Evolutionary conservation across 1,140 invertebrate genomes (phyloP).

Genomic region (Penaeus chinensis): DNA sequence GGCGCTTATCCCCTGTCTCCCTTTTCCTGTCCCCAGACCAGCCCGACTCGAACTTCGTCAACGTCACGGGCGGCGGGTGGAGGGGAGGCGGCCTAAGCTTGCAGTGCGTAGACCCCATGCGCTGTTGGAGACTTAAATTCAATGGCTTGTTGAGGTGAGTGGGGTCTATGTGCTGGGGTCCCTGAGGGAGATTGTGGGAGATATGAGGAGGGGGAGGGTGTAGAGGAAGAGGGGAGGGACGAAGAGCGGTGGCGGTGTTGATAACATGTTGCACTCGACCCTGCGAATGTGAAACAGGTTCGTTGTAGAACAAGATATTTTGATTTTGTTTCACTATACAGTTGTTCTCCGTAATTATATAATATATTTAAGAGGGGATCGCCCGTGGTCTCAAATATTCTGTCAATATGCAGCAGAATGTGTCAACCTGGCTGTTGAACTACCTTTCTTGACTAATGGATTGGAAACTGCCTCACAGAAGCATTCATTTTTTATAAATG

Average conservation of each 20-base stretch:
- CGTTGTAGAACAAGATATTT: too few relatives aligned
- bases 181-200: neutral
- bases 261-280: too few relatives aligned
- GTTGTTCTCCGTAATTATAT: too few relatives aligned
- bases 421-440: too few relatives aligned
- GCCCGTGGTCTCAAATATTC: neutral
- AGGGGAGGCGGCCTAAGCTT: constrained; percentile 73
- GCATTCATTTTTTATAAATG: too few relatives aligned
- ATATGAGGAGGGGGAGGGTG: too few relatives aligned
- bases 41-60: constrained; percentile 68
- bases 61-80: constrained; percentile 68
- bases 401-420: too few relatives aligned
- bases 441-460: too few relatives aligned
- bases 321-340: too few relatives aligned
- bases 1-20: constrained; percentile 4
- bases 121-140: constrained; percentile 73
- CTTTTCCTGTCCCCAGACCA: constrained; percentile 65
- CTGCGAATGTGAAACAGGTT: too few relatives aligned
- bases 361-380: neutral
- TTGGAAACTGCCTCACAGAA: too few relatives aligned
- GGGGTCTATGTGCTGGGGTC: neutral
- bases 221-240: too few relatives aligned
- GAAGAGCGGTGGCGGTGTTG: neutral
- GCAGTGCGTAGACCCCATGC: constrained; percentile 71
- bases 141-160: constrained; percentile 72